Conservation (phyloP, 2,113 vertebrate genomes). For the Eurystomus gularis region DNA sequence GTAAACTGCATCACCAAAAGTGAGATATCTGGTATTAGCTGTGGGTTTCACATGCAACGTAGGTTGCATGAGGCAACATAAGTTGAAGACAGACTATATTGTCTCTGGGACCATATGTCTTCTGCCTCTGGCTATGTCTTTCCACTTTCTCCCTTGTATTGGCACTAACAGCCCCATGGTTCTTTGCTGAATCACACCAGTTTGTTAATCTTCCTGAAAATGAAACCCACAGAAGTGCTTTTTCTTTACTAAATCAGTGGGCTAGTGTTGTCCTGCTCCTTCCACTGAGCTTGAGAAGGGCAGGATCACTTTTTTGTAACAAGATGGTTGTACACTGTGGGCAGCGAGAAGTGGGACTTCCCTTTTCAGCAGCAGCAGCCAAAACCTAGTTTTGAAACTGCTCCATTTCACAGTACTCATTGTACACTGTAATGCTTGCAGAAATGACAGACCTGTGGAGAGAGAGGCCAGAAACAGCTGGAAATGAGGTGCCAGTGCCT, state of each 20-base stretch:
- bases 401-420: not conserved
- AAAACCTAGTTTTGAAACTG: not conserved
- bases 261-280: not conserved
- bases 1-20: not conserved
- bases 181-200: not conserved
- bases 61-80: not conserved
- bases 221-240: not conserved
- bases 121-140: not conserved
- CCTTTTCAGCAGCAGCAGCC: not conserved
- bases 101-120: not conserved
- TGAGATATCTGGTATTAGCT: not conserved
- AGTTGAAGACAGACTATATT: not conserved
- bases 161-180: not conserved
- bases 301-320: not conserved
- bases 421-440: not conserved
- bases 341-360: not conserved
- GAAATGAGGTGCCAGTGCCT: not conserved
- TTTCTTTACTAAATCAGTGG: not conserved
- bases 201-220: not conserved
- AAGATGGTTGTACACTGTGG: not conserved
- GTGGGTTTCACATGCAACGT: not conserved
- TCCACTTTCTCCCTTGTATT: not conserved
- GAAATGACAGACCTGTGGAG: not conserved
- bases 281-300: not conserved
- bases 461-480: not conserved